Conservation (phyloP, 2,113 vertebrate species). For the Heterochromis multidens region DNA sequence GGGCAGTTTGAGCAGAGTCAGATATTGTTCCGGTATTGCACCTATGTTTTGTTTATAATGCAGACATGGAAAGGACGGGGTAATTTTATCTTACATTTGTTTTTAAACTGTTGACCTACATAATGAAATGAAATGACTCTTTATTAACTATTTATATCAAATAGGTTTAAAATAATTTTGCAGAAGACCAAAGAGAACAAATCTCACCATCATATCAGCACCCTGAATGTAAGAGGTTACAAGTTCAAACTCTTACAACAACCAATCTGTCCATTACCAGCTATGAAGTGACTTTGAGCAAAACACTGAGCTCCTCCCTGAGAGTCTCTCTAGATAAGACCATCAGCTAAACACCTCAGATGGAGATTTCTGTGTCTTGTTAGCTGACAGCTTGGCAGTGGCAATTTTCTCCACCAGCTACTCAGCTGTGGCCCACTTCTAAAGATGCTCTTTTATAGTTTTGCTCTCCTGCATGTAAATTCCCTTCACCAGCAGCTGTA, state of each 20-base stretch:
- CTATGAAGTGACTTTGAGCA: neutral
- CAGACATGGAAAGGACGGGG: neutral
- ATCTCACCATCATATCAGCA: neutral
- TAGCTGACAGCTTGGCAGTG: slow-evolving; percentile 25
- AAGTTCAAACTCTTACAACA: slow-evolving; percentile 24
- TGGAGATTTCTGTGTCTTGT: slow-evolving; percentile 20
- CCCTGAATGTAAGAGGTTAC: neutral
- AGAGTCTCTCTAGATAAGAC: neutral
- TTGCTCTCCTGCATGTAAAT: neutral
- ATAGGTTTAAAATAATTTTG: neutral
- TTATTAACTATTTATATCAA: neutral
- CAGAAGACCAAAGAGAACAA: neutral
- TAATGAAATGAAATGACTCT: neutral
- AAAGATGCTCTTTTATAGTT: neutral
- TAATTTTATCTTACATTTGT: neutral
- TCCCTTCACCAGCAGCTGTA: neutral
- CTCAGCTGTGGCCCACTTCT: neutral
- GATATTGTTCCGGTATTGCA: neutral
- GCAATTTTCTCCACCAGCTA: slow-evolving; percentile 11
- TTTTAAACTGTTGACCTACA: neutral
- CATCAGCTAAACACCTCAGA: slow-evolving; percentile 12
- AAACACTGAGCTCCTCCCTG: neutral
- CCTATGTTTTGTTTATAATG: neutral
- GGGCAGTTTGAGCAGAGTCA: neutral
- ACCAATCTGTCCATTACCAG: slow-evolving; percentile 24